phyloP scores from a whole-genome alignment of 2,113 vertebrate species.

The Bos taurus region ARS-UCD2.0 NC_037332.1:50680001-50680500 shows the following conservation, averaged over 20 bases:
- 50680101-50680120: background rate
- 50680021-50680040: background rate
- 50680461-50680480: background rate
- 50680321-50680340: background rate
- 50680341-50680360: background rate
- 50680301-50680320: background rate
- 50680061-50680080: background rate
- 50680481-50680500: background rate
- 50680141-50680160: background rate
- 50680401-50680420: background rate
- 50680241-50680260: background rate
- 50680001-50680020: background rate
- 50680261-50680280: background rate
- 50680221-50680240: background rate
- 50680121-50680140: background rate
- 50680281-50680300: background rate
- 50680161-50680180: background rate
- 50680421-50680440: background rate
- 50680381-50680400: background rate
- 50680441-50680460: background rate
- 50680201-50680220: background rate
- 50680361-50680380: background rate
- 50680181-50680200: background rate
- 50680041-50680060: background rate
- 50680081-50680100: background rate